Evolutionary conservation across 1,140 invertebrate genomes (phyloP).

Genomic region (Phocides pigmalion): DNA sequence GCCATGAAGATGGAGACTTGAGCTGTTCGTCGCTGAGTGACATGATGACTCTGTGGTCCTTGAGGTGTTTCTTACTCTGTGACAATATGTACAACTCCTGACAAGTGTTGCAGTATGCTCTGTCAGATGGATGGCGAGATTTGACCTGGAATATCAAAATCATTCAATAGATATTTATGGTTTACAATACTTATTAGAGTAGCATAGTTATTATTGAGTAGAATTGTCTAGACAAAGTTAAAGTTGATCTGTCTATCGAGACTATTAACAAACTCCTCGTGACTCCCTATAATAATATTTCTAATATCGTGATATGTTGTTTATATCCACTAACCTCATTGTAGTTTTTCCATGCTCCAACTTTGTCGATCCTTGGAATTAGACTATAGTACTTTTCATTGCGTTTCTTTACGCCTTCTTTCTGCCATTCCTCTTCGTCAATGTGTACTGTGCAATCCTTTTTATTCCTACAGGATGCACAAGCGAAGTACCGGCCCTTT

Average conservation of each 20-base stretch:
- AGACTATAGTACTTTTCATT: constrained; percentile 81
- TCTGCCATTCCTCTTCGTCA: constrained; percentile 82
- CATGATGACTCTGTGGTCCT: constrained; percentile 64
- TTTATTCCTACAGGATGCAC: constrained; percentile 92
- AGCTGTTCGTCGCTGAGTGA: constrained; percentile 67
- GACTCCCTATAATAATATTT: too few relatives aligned
- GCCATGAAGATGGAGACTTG: constrained; percentile 54
- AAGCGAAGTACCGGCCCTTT: constrained; percentile 88
- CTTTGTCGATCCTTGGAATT: constrained; percentile 77
- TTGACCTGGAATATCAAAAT: constrained; percentile 65
- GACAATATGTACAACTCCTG: constrained; percentile 82
- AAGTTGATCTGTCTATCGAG: too few relatives aligned
- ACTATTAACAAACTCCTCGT: too few relatives aligned
- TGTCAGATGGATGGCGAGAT: constrained; percentile 59
- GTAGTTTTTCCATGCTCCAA: constrained; percentile 81
- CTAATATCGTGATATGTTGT: too few relatives aligned
- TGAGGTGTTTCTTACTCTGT: constrained; percentile 63
- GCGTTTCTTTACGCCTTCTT: constrained; percentile 74
- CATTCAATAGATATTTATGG: too few relatives aligned
- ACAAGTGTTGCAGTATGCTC: constrained; percentile 88
- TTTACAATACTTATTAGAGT: too few relatives aligned
- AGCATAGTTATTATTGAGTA: too few relatives aligned
- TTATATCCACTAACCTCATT: constrained; percentile 67
- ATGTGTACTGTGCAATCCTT: constrained; percentile 89
- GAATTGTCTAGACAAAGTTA: too few relatives aligned